Evolutionary conservation across 2,113 vertebrate genomes (phyloP), one percentile per base, ranked within the genome.

Genomic region (Gallinago jamesoni): DNA sequence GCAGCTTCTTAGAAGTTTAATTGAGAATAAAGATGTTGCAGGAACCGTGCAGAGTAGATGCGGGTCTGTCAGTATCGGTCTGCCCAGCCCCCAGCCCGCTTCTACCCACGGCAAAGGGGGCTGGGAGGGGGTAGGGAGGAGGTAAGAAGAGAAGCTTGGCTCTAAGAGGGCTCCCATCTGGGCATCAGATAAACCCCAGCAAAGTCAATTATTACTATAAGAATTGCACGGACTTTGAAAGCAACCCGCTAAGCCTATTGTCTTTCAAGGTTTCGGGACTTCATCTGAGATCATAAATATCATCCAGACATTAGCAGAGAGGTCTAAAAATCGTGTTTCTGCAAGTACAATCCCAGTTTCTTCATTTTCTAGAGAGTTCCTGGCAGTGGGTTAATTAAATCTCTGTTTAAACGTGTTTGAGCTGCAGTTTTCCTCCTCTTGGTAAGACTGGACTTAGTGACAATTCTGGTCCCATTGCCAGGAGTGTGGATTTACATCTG

Each of bases 11-110:
- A 0, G 15, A 70, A 67, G 69, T 72, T 50, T 8, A 39, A 37
- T 1, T 19, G 74, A 15, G 28, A 50, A 16, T 35, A 11, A 30
- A 48, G 68, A 0, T 4, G 62, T 10, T 28, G 33, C n/a, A 4
- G 7, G 67, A 8, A n/a, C 31, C 12, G 0, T 0, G 37, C 28
- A 1, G 53, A 16, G 45, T 1, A 5, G 39, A 3, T 3, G 77
- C 7, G 19, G 19, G 7, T 23, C 50, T 39, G 73, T 14, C 31
- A 7, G 30, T 3, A 5, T 2, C 19, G 5, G 31, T 11, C 31
- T 11, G 2, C 28, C 1, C 10, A 7, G 10, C 10, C 25, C 23
- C 23, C 8, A 24, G 27, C 9, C 57, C 9, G 6, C 62, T 53
- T 12, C 50, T 8, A 3, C 21, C 67, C 48, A 0, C 17, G 45